phyloP scores from a whole-genome alignment of 1,140 invertebrate species.

The Lepeophtheirus salmonis region DNA sequence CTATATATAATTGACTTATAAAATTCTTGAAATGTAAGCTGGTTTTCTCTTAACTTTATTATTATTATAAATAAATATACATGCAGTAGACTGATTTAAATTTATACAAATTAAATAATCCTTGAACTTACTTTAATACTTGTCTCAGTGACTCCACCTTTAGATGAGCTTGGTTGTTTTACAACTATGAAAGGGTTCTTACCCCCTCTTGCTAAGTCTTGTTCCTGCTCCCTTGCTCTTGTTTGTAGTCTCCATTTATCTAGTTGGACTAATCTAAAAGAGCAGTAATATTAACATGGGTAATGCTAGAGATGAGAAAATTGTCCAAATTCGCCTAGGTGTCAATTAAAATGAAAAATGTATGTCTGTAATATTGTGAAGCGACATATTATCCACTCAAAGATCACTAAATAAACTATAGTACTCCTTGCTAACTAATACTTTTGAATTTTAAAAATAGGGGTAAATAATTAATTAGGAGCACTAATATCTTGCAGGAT shows the following conservation, averaged over 20 bases:
- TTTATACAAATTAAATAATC: background rate
- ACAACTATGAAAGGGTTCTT: slow-evolving; percentile 16
- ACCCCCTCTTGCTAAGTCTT: slow-evolving; percentile 9
- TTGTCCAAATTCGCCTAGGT: no score
- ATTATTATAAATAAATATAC: background rate
- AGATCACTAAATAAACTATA: no score
- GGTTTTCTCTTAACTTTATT: background rate
- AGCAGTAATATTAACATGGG: background rate
- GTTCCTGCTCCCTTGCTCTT: slow-evolving; percentile 7
- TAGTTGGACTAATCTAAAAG: slow-evolving; percentile 12
- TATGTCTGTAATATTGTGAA: no score
- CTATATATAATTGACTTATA: no score
- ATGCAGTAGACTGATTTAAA: background rate
- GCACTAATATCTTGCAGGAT: no score
- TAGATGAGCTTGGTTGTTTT: slow-evolving; percentile 16
- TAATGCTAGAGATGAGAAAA: no score
- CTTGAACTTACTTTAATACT: slow-evolving; percentile 16
- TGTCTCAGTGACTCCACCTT: slow-evolving; percentile 14
- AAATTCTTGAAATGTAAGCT: no score
- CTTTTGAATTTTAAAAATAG: no score
- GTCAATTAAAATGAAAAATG: no score
- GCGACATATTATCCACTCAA: no score
- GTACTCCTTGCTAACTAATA: no score
- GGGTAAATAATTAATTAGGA: no score
- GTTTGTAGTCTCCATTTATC: slow-evolving; percentile 15